Evolutionary conservation across 2,797 vertebrate genomes (phyloP), one percentile per base, ranked within the genome.

Genomic region (Hyperoplus immaculatus): DNA sequence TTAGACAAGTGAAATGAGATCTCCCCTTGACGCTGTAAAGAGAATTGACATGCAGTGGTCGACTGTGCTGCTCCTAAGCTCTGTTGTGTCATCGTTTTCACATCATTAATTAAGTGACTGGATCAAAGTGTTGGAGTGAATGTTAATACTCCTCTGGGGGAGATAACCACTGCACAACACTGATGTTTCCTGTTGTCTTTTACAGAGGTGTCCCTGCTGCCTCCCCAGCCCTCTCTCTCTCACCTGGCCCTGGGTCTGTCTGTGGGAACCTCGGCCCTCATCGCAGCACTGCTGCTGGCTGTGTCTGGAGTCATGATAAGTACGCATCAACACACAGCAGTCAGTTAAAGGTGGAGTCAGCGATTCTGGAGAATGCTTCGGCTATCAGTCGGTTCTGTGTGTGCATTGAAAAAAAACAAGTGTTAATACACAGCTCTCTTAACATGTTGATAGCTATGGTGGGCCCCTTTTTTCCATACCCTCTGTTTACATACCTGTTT

Each of bases 261-360:
- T 0, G 97, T 99, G 39, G 97, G 97, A 77, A 99, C 97, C 36
- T 99, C 98, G 0, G 97, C 97, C 9, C 94, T 99, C 82, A 98
- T 99, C 77, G 98, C 98, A 7, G 97, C 97, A 75, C 95, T 99
- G 45, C 96, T 99, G 90, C 94, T 99, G 89, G 97, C 96, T 2
- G 98, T 99, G 89, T 99, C 98, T 0, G 97, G 97, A 60, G 97
- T 99, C 88, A 99, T 99, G 98, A 99, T 99, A 78, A 98, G 98
- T 99, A 86, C 97, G 97, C 96, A 53, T 21, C 6, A 0, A 12
- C 15, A 21, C 42, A 65, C 38, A 0, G 14, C 18, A 39, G 46
- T 18, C 14, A 36, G 36, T 0, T 2, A 14, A 7, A 21, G 9
- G 39, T 11, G 13, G 53, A 29, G 2, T 10, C 18, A 14, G n/a